A percentile compares a stretch with the other conserved stretches of the same genome.
These are phyloP conservation scores for Trematocara marginatum DNA, from an alignment of 2,113 vertebrate species.

Conservation along the genomic window DNA sequence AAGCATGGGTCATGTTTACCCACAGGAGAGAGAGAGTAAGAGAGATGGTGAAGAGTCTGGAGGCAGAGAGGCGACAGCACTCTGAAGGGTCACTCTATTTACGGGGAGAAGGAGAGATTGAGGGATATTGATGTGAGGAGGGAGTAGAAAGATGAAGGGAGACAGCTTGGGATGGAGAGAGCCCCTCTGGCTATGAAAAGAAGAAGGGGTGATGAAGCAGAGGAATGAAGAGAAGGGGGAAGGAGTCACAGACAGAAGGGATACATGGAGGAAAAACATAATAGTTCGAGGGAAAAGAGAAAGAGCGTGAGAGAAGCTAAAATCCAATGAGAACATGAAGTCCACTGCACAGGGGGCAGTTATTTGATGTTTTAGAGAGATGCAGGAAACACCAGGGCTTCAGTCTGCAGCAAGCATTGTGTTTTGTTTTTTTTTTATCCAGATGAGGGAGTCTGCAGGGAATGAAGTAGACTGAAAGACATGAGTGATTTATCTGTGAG, in stretches of 20 bases:
- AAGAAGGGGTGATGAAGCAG: slow-evolving; percentile 32
- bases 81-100: slow-evolving; percentile 57
- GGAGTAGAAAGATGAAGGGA: slow-evolving; percentile 47
- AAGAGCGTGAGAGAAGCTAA: not conserved
- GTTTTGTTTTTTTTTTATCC: not conserved
- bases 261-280: not conserved
- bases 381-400: not conserved
- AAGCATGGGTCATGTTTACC: slow-evolving; percentile 62
- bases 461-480: not conserved
- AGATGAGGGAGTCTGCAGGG: not conserved
- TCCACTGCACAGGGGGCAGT: not conserved
- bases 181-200: slow-evolving; percentile 25
- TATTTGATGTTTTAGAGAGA: slow-evolving; percentile 15
- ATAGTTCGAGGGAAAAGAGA: not conserved
- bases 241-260: not conserved
- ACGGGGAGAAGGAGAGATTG: slow-evolving; percentile 32
- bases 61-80: slow-evolving; percentile 32
- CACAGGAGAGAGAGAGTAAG: slow-evolving; percentile 39
- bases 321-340: slow-evolving; percentile 24
- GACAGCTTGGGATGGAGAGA: slow-evolving; percentile 43
- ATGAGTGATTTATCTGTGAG: not conserved
- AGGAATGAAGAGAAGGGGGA: slow-evolving; percentile 9
- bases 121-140: slow-evolving; percentile 53
- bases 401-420: not conserved
- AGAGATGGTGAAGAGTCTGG: slow-evolving; percentile 11